phyloP scores from a whole-genome alignment of 2,888 invertebrate genomes.

The Uloborus plumipes region DNA sequence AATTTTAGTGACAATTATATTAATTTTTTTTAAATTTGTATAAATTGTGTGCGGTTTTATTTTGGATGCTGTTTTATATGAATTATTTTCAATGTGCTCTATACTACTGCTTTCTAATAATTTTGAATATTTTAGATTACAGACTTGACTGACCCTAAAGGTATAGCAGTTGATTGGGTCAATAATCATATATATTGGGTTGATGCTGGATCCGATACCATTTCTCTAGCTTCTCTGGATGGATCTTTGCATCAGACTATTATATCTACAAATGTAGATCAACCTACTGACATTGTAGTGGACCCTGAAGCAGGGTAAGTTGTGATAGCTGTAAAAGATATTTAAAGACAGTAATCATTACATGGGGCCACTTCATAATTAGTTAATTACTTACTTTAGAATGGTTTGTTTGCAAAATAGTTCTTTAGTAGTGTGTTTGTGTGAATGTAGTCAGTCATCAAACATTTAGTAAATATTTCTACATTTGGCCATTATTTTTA shows the following conservation, averaged over 20 bases:
- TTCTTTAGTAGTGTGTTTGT: too few species aligned
- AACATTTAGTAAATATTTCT: too few species aligned
- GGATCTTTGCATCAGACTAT: conserved; percentile 76
- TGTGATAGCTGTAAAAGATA: neutral
- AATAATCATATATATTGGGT: conserved; percentile 80
- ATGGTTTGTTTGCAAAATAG: too few species aligned
- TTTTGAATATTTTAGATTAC: conserved; percentile 68
- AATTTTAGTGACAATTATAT: too few species aligned
- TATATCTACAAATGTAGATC: conserved; percentile 74
- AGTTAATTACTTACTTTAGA: too few species aligned
- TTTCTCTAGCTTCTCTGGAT: conserved; percentile 75
- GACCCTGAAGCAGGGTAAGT: conserved; percentile 77
- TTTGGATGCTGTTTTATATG: neutral
- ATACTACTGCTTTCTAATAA: neutral
- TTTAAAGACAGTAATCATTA: neutral
- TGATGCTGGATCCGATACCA: conserved; percentile 73
- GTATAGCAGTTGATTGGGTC: conserved; percentile 82
- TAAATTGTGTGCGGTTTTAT: neutral
- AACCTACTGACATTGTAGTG: conserved; percentile 81
- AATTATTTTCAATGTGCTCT: neutral
- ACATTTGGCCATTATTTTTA: too few species aligned
- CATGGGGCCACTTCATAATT: neutral
- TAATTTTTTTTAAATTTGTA: neutral
- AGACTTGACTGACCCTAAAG: conserved; percentile 78
- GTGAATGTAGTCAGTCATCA: too few species aligned